Evolutionary conservation across 2,888 invertebrate species (phyloP).

Genomic region (Xanthostigma xanthostigma): DNA sequence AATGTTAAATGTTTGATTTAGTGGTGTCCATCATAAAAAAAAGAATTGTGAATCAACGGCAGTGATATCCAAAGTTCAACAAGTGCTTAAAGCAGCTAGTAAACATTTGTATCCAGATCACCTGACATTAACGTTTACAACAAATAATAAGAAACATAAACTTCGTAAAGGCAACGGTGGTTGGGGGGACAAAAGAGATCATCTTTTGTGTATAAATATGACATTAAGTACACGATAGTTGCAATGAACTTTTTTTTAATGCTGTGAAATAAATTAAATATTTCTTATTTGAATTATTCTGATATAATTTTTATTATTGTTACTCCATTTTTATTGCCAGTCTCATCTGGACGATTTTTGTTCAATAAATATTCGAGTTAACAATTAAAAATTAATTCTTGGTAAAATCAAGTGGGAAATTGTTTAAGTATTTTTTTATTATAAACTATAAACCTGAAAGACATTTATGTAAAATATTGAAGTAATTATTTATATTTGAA

Average conservation of each 20-base stretch:
- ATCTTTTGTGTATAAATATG: constrained; percentile 64
- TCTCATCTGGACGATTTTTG: too few species aligned
- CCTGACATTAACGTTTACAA: constrained; percentile 47
- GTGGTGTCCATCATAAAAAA: constrained; percentile 93
- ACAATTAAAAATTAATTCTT: too few species aligned
- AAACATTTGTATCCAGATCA: constrained; percentile 56
- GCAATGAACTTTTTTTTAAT: neutral
- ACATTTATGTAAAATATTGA: too few species aligned
- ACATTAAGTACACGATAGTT: constrained; percentile 32
- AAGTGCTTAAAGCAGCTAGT: constrained; percentile 54
- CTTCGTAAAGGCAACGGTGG: constrained; percentile 88
- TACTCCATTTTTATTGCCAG: too few species aligned
- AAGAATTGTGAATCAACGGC: constrained; percentile 77
- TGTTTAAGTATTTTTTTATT: too few species aligned
- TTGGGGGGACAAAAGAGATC: constrained; percentile 88
- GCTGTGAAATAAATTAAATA: too few species aligned
- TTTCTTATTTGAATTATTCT: too few species aligned
- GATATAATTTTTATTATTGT: too few species aligned
- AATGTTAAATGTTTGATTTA: constrained; percentile 24
- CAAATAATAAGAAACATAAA: constrained; percentile 56
- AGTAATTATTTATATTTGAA: too few species aligned
- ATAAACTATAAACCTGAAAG: too few species aligned
- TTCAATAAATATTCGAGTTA: too few species aligned
- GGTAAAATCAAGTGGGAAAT: too few species aligned
- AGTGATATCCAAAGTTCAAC: constrained; percentile 71